Base-by-base conservation (phyloP, 2,113 vertebrate genomes). In the Callocephalon fimbriatum region DNA sequence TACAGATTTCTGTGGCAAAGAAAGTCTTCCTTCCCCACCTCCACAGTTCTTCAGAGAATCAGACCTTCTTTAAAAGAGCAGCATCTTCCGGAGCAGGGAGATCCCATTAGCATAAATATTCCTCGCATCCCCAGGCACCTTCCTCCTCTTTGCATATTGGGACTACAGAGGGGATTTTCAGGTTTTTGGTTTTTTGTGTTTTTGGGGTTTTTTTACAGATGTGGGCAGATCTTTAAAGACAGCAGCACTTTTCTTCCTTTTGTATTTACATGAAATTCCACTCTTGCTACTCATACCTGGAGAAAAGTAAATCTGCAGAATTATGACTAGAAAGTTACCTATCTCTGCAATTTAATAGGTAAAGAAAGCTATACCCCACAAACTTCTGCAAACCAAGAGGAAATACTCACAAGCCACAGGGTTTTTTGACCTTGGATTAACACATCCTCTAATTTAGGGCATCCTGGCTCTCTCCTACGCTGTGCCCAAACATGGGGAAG, bases 141-240 rank as follows among this genome's bases (percentile, higher is more conserved):
- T 82, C 51, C 50, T 91, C 31, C 35, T 81, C 70, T 53, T 42
- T 9, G 12, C 11, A 20, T 3, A 27, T 32, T 12, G 73, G 59
- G n/a, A 45, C 31, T 45, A 35, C 16, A 92, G n/a, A 0, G 2
- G 13, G 26, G 54, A 47, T 83, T 77, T 74, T 86, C 47, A 40
- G 38, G 0, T 2, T 32, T 32, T 32, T 32, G 11, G 7, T n/a
- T 44, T 44, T 44, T 44, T 44, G 14, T 40, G 40, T 5, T 56
- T 58, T n/a, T 3, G 13, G 32, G 32, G 8, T n/a, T 51, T 54
- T 51, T 42, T 59, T 71, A 59, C 48, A n/a, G 21, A 26, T n/a
- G 32, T 17, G 42, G 56, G 27, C 22, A 50, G 19, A 75, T 20
- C 6, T 37, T 74, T 73, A 56, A 67, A 61, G 56, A 71, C 48